Percentiles rank a stretch among this genome's conserved stretches.
Evolutionary conservation across 2,113 vertebrate genomes (phyloP).

Genomic region (Pycnonotus jocosus): DNA sequence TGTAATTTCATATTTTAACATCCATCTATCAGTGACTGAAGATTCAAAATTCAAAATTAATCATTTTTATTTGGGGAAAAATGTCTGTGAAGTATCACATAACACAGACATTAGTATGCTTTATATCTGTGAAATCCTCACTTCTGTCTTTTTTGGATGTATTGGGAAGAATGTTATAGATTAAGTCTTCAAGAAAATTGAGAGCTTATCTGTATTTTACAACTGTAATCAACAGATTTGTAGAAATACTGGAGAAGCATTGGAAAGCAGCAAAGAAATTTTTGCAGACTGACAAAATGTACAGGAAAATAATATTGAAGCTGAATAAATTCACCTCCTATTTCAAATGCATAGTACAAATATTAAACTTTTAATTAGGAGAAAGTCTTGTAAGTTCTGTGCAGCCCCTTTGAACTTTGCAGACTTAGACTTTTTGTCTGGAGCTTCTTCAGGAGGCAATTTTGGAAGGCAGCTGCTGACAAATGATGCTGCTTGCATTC

Average conservation of each 20-base stretch:
- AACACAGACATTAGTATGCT: background rate
- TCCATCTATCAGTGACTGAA: background rate
- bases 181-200: constrained; percentile 1
- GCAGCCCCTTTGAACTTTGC: background rate
- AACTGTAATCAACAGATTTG: background rate
- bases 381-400: background rate
- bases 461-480: background rate
- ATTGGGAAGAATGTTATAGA: background rate
- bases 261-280: background rate
- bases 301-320: background rate
- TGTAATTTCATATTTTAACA: background rate
- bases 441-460: background rate
- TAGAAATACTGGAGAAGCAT: background rate
- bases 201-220: constrained; percentile 13
- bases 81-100: background rate
- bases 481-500: background rate
- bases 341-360: background rate
- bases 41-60: background rate
- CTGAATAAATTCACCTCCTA: background rate
- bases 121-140: background rate
- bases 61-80: background rate
- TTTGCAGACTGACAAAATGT: background rate
- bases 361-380: background rate
- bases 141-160: background rate
- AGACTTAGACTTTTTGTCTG: background rate